A percentile compares a stretch with the other conserved stretches of the same genome.
phyloP scores from a whole-genome alignment of 2,113 vertebrate genomes.

The Corythaeola cristata region DNA sequence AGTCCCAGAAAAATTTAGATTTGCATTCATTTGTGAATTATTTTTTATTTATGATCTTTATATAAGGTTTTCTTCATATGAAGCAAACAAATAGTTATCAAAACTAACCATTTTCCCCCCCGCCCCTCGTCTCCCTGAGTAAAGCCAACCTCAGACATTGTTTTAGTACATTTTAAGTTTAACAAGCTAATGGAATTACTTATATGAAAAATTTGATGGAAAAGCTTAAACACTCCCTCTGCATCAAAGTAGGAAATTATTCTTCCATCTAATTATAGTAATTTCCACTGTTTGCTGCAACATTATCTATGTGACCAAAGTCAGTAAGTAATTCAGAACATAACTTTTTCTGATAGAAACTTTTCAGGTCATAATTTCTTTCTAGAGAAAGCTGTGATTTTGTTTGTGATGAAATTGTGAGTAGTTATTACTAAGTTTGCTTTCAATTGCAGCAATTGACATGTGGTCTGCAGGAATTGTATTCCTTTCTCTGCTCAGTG shows the following conservation, averaged over 20 bases:
- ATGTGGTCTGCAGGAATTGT: conserved; percentile 96
- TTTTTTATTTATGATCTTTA: not conserved
- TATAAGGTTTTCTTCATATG: not conserved
- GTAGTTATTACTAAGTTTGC: conserved; percentile 9
- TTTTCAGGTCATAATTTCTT: not conserved
- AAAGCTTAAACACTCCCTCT: not conserved
- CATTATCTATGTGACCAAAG: not conserved
- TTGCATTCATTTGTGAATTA: not conserved
- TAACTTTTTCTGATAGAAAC: not conserved
- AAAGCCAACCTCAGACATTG: not conserved
- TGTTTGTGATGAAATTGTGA: not conserved
- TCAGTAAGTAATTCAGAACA: not conserved
- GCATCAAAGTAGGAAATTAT: not conserved
- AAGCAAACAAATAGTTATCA: not conserved
- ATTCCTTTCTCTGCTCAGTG: conserved; percentile 94
- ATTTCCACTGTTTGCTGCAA: not conserved
- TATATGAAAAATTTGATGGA: not conserved
- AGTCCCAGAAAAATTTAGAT: not conserved
- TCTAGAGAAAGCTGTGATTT: not conserved
- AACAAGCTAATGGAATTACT: not conserved
- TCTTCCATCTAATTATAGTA: not conserved
- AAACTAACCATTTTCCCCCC: not conserved
- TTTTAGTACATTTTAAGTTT: not conserved
- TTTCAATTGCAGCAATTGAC: conserved; percentile 89
- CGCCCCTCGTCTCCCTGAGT: not conserved